Conservation (phyloP, 2,797 vertebrate genomes). For the Onychomys arenicola region DNA sequence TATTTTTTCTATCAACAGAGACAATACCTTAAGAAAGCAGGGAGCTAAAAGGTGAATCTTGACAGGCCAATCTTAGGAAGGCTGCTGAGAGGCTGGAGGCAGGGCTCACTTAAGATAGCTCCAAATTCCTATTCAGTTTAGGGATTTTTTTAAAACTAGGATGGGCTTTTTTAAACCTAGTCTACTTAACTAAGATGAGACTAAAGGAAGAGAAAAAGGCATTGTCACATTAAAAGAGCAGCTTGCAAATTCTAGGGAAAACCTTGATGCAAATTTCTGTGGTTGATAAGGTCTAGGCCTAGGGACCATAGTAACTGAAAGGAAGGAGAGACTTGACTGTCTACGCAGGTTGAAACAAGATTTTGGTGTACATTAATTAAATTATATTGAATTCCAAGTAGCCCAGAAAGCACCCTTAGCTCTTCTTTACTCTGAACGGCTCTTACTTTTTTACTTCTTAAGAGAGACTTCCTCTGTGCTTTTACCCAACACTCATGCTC, state of each 20-base stretch:
- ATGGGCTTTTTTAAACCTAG: not conserved
- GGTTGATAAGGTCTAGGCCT: not conserved
- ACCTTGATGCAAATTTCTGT: conserved; percentile 28
- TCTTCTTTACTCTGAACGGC: not conserved
- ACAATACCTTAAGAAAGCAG: conserved; percentile 53
- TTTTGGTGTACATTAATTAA: conserved; percentile 22
- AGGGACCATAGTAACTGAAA: not conserved
- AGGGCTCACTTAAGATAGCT: not conserved
- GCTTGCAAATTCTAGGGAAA: conserved; percentile 66
- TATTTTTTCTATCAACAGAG: conserved; percentile 46
- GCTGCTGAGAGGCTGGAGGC: not conserved
- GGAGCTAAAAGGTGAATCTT: conserved; percentile 22
- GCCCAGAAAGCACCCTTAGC: not conserved
- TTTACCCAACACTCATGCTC: not conserved
- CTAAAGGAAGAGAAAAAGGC: not conserved
- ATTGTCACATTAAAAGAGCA: conserved; percentile 27
- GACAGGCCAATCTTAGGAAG: not conserved
- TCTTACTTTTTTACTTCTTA: not conserved
- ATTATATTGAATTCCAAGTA: conserved; percentile 25
- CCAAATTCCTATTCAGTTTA: conserved; percentile 13
- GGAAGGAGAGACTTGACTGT: conserved; percentile 11
- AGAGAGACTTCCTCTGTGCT: not conserved
- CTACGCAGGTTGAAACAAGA: not conserved
- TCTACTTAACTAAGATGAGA: conserved; percentile 2
- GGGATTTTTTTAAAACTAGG: not conserved